phyloP scores from a whole-genome alignment of 2,888 invertebrate species.

The Minunthozetes semirufus region DNA sequence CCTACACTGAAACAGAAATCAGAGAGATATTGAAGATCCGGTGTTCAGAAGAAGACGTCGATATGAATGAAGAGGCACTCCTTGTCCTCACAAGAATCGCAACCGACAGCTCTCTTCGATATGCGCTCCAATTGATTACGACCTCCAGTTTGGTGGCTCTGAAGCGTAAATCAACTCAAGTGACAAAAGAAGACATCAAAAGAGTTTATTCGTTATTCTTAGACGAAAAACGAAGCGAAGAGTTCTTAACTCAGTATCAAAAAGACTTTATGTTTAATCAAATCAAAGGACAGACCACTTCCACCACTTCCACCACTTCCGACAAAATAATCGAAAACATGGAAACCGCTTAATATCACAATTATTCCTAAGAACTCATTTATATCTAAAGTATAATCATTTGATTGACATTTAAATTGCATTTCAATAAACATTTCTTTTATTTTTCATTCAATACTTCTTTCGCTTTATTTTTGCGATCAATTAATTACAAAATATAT shows the following conservation, averaged over 20 bases:
- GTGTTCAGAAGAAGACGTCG: slow-evolving; percentile 97
- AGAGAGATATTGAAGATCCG: slow-evolving; percentile 82
- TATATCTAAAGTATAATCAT: too few species aligned
- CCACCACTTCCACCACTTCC: too few species aligned
- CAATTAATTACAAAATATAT: too few species aligned
- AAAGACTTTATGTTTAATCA: slow-evolving; percentile 72
- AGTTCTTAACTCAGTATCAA: slow-evolving; percentile 89
- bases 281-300: too few species aligned
- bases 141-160: slow-evolving; percentile 88
- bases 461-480: too few species aligned
- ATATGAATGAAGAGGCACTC: slow-evolving; percentile 82
- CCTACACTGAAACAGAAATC: slow-evolving; percentile 80
- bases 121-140: slow-evolving; percentile 95
- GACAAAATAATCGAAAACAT: too few species aligned
- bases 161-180: slow-evolving; percentile 76
- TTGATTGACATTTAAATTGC: too few species aligned
- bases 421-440: too few species aligned
- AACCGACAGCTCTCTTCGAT: slow-evolving; percentile 69
- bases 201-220: slow-evolving; percentile 88
- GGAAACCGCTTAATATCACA: too few species aligned
- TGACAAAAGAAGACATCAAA: slow-evolving; percentile 79
- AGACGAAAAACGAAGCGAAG: slow-evolving; percentile 85
- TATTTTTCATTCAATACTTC: too few species aligned
- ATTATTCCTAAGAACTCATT: too few species aligned
- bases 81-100: slow-evolving; percentile 86